Conservation (phyloP, 2,113 vertebrate genomes). For the Sceloporus tristichus region DNA sequence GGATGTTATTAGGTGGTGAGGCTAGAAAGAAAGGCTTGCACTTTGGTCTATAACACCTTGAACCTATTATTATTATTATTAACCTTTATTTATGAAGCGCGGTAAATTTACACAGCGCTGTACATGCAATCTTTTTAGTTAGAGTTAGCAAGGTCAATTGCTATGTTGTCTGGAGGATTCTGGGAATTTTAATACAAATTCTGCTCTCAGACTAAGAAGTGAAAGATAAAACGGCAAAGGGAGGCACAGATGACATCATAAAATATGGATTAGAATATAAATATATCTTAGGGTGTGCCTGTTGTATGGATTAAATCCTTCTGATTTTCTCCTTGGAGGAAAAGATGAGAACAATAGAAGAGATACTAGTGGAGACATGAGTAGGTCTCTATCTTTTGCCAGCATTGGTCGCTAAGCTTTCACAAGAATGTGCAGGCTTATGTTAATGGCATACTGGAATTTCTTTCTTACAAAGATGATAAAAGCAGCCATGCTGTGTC, state of each 20-base stretch:
- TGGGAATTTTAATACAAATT: too few relatives aligned
- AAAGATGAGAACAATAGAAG: constrained; percentile 16
- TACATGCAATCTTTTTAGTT: too few relatives aligned
- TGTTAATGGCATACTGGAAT: background rate
- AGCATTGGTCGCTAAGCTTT: constrained; percentile 12
- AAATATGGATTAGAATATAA: constrained; percentile 1
- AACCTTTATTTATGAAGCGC: too few relatives aligned
- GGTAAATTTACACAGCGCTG: too few relatives aligned
- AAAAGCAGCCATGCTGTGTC: background rate
- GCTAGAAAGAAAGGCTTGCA: background rate
- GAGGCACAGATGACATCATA: background rate
- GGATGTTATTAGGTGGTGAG: background rate
- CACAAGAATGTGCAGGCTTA: background rate
- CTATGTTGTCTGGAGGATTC: too few relatives aligned
- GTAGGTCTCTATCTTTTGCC: background rate
- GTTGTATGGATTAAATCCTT: constrained; percentile 5
- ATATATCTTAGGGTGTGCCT: background rate
- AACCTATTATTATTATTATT: too few relatives aligned
- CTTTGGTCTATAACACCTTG: too few relatives aligned
- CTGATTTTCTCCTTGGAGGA: constrained; percentile 5
- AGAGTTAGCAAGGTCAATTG: too few relatives aligned
- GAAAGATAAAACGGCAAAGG: background rate
- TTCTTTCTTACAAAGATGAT: background rate
- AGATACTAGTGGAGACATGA: background rate
- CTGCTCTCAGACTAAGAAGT: background rate